phyloP scores from a whole-genome alignment of 2,888 invertebrate species.

The Ornithoptera priamus region DNA sequence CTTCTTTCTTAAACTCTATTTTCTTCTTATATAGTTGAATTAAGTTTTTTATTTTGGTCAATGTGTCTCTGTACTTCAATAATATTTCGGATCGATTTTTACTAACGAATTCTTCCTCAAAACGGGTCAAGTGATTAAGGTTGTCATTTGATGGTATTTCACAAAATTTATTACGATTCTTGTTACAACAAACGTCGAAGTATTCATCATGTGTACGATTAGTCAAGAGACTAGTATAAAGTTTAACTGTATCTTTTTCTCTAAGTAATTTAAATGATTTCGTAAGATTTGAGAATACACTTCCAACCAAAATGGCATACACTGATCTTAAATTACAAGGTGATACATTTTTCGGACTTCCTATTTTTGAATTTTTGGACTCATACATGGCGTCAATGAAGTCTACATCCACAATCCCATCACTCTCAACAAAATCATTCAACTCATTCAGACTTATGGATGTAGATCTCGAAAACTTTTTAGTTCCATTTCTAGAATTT shows the following conservation, averaged over 20 bases:
- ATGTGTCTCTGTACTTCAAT: constrained; percentile 42
- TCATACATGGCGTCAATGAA: constrained; percentile 52
- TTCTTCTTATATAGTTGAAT: constrained; percentile 46
- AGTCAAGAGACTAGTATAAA: constrained; percentile 56
- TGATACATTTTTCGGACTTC: constrained; percentile 13
- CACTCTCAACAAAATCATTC: constrained; percentile 41
- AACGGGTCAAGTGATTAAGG: neutral
- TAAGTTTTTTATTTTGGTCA: constrained; percentile 47
- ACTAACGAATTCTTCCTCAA: neutral
- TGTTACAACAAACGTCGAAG: constrained; percentile 47
- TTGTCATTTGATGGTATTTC: constrained; percentile 32
- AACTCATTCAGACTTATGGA: constrained; percentile 41
- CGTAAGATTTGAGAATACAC: constrained; percentile 47
- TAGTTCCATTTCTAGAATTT: constrained; percentile 34
- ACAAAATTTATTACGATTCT: constrained; percentile 21
- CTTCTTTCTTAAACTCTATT: constrained; percentile 4
- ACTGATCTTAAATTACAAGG: constrained; percentile 56
- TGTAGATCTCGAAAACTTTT: constrained; percentile 12
- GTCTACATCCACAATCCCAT: constrained; percentile 55
- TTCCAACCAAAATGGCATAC: constrained; percentile 50
- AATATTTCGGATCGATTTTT: neutral
- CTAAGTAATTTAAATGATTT: constrained; percentile 54
- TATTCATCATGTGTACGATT: constrained; percentile 44
- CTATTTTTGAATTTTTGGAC: constrained; percentile 29
- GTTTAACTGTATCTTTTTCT: constrained; percentile 52